phyloP scores from a whole-genome alignment of 2,888 invertebrate genomes.

The Pyrrhosoma nymphula region DNA sequence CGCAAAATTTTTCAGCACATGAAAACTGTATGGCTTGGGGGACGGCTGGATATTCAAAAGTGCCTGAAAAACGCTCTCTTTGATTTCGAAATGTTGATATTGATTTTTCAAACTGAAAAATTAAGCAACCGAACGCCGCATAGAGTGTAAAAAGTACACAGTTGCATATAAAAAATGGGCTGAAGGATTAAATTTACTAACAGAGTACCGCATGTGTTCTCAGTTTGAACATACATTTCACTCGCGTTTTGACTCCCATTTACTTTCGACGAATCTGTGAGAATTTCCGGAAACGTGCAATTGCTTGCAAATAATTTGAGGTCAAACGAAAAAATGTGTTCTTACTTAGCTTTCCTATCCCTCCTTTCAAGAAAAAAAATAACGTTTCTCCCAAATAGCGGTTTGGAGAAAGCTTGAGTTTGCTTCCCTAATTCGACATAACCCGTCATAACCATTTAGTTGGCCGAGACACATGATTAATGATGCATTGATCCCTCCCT shows the following conservation, averaged over 20 bases:
- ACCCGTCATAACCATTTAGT: background rate
- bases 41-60: background rate
- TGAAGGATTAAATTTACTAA: background rate
- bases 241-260: background rate
- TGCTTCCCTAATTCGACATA: background rate
- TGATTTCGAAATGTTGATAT: too few species aligned
- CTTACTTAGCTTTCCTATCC: background rate
- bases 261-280: background rate
- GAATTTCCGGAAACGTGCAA: background rate
- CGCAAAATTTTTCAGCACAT: background rate
- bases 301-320: background rate
- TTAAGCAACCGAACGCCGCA: background rate
- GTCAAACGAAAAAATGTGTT: background rate
- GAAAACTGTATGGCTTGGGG: background rate
- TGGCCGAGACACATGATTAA: background rate
- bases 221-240: background rate
- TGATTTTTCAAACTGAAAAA: background rate
- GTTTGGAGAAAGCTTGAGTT: conserved; percentile 9
- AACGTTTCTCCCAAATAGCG: background rate
- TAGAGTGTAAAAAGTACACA: background rate
- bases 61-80: background rate
- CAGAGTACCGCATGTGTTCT: background rate
- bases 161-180: background rate
- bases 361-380: background rate
- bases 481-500: background rate